phyloP scores from a whole-genome alignment of 2,113 vertebrate species.

The Podilymbus podiceps region DNA sequence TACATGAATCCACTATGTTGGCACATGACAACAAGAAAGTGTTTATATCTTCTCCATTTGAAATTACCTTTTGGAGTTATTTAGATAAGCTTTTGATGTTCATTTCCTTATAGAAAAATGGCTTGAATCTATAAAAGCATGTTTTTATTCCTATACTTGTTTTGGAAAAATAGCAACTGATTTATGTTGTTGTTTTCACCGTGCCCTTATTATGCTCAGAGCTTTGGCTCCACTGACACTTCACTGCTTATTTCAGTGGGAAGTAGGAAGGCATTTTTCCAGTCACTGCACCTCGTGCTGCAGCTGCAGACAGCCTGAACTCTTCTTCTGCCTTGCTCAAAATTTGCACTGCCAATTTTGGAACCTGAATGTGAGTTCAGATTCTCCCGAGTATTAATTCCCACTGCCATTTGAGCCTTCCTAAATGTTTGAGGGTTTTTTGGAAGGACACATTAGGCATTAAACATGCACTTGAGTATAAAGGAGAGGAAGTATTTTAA shows the following conservation, averaged over 20 bases:
- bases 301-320: not conserved
- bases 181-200: not conserved
- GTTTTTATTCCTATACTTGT: not conserved
- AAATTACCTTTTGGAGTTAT: not conserved
- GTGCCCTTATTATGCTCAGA: not conserved
- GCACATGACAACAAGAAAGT: not conserved
- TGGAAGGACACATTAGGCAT: not conserved
- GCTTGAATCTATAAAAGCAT: not conserved
- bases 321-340: not conserved
- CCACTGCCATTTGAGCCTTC: not conserved
- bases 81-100: not conserved
- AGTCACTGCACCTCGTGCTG: not conserved
- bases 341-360: not conserved
- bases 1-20: not conserved
- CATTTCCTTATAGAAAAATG: not conserved
- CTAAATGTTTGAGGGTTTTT: not conserved
- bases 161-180: not conserved
- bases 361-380: not conserved
- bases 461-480: not conserved
- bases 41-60: not conserved
- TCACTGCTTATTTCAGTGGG: not conserved
- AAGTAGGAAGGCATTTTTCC: not conserved
- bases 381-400: not conserved
- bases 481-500: not conserved
- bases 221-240: not conserved